Base-by-base conservation (phyloP, 2,888 invertebrate genomes). In the Melipona bicolor region DNA sequence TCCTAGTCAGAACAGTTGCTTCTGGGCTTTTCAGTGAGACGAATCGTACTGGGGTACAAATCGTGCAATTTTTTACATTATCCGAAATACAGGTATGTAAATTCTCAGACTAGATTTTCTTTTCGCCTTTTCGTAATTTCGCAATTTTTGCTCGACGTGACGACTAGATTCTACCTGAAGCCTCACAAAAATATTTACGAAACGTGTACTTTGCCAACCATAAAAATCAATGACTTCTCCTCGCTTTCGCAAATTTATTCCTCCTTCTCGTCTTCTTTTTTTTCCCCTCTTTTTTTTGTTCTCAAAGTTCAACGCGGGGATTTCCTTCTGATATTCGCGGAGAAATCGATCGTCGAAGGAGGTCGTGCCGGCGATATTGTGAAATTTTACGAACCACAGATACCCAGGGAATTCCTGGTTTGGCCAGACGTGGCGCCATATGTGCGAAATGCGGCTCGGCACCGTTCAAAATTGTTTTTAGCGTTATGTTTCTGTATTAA, bases 401-500 rank as follows among this genome's bases (percentile, higher is more conserved):
- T 81, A 79, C 65, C 77, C 61, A 49, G 73, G 76, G 75, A 79
- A 84, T 85, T 50, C 85, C 79, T 74, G 64, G 83, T 67, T 52
- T 80, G 82, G 79, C 83, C 74, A 81, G 83, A 85, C 83, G 83
- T 69, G 87, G 85, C 84, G 74, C 88, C 89, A 89, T 87, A 70
- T 89, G 89, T 81, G 81, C 83, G 82, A 87, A 87, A 88, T 85
- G 88, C 87, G 73, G 77, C 83, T 71, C 71, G 73, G 76, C 79
- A 67, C 79, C 56, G 72, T 74, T 77, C 73, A 83, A 81, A 85
- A 86, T 84, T 86, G 87, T 89, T 88, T 85, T 83, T 83, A 79
- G 76, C 89, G 88, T 91, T 90, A 90, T 91, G 91, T 91, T 89
- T 91, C 84, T 84, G 88, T 90, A 91, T 91, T 91, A 91, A 91